Conservation (phyloP, 2,888 invertebrate genomes). For the Mythimna impura region DNA sequence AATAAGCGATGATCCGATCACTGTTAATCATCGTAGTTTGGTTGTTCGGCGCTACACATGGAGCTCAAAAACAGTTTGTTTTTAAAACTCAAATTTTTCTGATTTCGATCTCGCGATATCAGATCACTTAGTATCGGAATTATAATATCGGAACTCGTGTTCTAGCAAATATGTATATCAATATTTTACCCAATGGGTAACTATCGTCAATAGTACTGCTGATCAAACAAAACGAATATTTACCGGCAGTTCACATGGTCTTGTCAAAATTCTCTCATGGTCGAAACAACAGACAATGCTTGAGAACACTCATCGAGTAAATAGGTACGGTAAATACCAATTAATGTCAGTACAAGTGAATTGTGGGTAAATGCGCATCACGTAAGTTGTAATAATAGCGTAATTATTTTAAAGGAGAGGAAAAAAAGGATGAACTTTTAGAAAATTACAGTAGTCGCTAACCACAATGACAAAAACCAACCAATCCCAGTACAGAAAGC, state of each 20-base stretch:
- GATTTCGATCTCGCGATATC: no score
- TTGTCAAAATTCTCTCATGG: conserved; percentile 53
- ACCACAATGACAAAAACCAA: neutral
- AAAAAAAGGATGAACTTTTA: neutral
- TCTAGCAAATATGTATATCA: neutral
- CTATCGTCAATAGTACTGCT: neutral
- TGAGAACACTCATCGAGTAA: conserved; percentile 37
- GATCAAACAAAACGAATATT: conserved; percentile 15
- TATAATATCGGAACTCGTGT: no score
- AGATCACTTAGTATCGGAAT: no score
- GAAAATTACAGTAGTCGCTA: neutral
- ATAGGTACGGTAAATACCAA: conserved; percentile 44
- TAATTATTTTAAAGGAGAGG: neutral
- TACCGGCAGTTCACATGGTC: conserved; percentile 35
- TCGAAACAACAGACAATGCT: conserved; percentile 37
- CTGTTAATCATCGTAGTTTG: no score
- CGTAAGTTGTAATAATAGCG: no score
- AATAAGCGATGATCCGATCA: no score
- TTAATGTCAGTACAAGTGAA: conserved; percentile 21
- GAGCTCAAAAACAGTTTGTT: no score
- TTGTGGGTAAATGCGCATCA: neutral
- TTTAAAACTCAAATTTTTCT: no score
- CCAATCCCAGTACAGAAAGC: neutral
- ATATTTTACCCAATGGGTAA: neutral
- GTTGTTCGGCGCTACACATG: no score